Percentiles rank a stretch among this genome's conserved stretches.
These are phyloP conservation scores for Phania funesta DNA, from an alignment of 2,888 invertebrate species.

Conservation along the genomic window DNA sequence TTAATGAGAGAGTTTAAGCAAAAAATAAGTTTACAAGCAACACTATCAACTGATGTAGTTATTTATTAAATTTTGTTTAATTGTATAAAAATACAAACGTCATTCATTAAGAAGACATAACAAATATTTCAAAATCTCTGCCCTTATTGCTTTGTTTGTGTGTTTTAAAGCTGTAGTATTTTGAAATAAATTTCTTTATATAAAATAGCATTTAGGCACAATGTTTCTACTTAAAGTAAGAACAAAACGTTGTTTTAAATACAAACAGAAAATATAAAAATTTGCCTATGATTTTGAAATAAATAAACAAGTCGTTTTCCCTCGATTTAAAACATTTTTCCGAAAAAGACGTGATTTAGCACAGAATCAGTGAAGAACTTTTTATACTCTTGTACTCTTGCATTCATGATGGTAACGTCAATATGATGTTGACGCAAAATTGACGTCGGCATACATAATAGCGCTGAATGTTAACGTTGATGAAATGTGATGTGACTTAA, in stretches of 20 bases:
- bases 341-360: no score
- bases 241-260: conserved; percentile 15
- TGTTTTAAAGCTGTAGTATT: conserved; percentile 27
- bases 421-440: no score
- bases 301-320: background rate
- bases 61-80: conserved; percentile 19
- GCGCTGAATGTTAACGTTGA: no score
- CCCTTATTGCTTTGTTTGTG: conserved; percentile 44
- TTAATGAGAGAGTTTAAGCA: conserved; percentile 48
- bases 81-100: conserved; percentile 1
- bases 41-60: conserved; percentile 26
- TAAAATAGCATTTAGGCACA: conserved; percentile 48
- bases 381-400: no score
- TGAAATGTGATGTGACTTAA: no score
- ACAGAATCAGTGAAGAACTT: no score
- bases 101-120: conserved; percentile 25
- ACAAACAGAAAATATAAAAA: conserved; percentile 5
- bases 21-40: conserved; percentile 25
- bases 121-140: conserved; percentile 16
- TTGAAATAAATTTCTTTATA: conserved; percentile 32
- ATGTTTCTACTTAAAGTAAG: conserved; percentile 36
- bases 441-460: no score
- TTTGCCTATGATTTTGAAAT: conserved; percentile 40
- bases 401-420: no score
- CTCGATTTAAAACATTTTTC: no score